Evolutionary conservation across 2,888 invertebrate genomes (phyloP).

Genomic region (Rhyacophila evoluta): DNA sequence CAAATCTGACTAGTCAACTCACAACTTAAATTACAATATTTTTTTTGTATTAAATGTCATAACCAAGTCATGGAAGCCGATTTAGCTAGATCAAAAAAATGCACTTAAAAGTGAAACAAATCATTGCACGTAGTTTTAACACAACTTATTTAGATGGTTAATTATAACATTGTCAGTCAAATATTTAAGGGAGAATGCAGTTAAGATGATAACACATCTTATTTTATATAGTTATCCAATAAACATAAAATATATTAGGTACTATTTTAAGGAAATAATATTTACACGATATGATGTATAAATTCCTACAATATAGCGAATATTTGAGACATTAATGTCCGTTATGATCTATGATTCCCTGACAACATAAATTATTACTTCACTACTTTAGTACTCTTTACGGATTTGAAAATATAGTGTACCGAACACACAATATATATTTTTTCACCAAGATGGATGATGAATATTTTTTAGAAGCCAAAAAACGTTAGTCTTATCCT

Average conservation of each 20-base stretch:
- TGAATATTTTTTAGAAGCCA: not conserved
- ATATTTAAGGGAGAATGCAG: not conserved
- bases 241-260: not conserved
- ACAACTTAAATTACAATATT: slow-evolving; percentile 35
- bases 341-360: not conserved
- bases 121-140: not conserved
- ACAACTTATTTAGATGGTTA: not conserved
- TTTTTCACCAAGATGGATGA: not conserved
- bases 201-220: not conserved
- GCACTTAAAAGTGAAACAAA: not conserved
- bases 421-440: too few relatives aligned
- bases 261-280: not conserved
- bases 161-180: not conserved
- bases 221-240: not conserved
- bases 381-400: too few relatives aligned
- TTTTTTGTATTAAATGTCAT: slow-evolving; percentile 25
- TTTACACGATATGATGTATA: not conserved
- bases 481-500: not conserved
- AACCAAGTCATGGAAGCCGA: slow-evolving; percentile 32
- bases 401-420: too few relatives aligned
- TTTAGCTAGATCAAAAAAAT: slow-evolving; percentile 29
- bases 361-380: too few relatives aligned
- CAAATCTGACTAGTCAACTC: slow-evolving; percentile 42
- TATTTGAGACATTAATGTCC: not conserved
- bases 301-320: not conserved